Conservation (phyloP, 1,140 invertebrate species). For the Drosophila pachea region DNA sequence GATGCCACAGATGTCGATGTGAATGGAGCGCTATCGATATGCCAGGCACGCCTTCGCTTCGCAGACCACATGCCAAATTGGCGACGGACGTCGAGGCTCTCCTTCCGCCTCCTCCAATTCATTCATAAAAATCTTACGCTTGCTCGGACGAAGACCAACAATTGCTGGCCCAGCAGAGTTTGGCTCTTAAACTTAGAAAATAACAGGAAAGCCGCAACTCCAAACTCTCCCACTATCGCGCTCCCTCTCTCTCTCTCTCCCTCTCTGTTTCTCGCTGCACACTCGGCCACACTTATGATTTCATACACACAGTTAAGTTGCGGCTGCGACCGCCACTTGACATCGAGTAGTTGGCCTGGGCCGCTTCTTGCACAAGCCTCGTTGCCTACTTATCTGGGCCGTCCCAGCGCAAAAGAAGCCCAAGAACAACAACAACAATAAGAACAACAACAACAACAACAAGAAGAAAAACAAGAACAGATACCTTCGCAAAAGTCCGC, state of each 20-base stretch:
- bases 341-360: constrained; percentile 33
- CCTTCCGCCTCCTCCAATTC: constrained; percentile 38
- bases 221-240: constrained; percentile 1
- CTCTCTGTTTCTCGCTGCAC: no score
- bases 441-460: constrained; percentile 9
- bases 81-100: constrained; percentile 22
- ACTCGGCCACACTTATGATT: constrained; percentile 13
- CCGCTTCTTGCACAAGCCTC: constrained; percentile 42
- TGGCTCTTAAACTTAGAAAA: constrained; percentile 50
- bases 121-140: constrained; percentile 66
- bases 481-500: constrained; percentile 35
- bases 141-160: constrained; percentile 14
- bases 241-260: constrained; percentile 13
- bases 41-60: constrained; percentile 51
- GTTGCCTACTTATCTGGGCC: constrained; percentile 61
- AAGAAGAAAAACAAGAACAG: neutral
- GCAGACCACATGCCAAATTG: constrained; percentile 34
- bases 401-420: constrained; percentile 15
- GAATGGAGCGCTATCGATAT: constrained; percentile 47
- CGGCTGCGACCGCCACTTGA: constrained; percentile 33
- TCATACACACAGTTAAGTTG: constrained; percentile 32
- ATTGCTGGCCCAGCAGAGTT: constrained; percentile 28
- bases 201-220: constrained; percentile 22
- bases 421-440: constrained; percentile 9
- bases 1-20: constrained; percentile 25